These are phyloP conservation scores for Apolygus lucorum DNA, from an alignment of 1,140 invertebrate genomes.

Conservation along the genomic window DNA sequence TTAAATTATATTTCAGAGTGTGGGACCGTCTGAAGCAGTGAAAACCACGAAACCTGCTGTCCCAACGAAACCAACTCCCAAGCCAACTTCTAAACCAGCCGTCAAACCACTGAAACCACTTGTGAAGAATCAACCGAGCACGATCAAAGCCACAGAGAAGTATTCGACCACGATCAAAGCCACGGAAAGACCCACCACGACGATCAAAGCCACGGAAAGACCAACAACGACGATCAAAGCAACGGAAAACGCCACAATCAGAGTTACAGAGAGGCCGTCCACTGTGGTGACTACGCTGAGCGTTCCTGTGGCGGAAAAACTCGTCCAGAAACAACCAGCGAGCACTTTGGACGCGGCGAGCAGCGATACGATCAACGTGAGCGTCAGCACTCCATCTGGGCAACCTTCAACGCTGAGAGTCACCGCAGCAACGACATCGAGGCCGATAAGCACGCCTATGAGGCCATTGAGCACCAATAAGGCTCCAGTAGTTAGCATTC, in stretches of 20 bases:
- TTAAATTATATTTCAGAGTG: background rate
- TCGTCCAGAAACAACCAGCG: background rate
- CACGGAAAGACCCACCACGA: conserved; percentile 34
- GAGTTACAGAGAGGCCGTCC: too few relatives aligned
- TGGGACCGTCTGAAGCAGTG: background rate
- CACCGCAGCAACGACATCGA: conserved; percentile 18
- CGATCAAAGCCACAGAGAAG: conserved; percentile 11
- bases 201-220: conserved; percentile 34
- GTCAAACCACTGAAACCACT: conserved; percentile 9
- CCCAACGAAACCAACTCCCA: conserved; percentile 13
- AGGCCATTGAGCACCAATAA: background rate
- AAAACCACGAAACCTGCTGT: conserved; percentile 23
- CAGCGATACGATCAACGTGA: background rate
- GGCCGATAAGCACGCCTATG: background rate
- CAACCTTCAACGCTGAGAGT: conserved; percentile 27
- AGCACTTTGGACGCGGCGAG: too few relatives aligned
- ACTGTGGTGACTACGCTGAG: too few relatives aligned
- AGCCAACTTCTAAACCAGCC: conserved; percentile 8
- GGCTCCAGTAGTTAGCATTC: background rate
- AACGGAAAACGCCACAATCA: too few relatives aligned
- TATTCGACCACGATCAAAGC: background rate
- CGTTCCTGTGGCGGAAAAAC: conserved; percentile 30
- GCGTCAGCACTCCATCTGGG: background rate
- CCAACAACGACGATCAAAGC: conserved; percentile 33
- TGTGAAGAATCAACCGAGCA: conserved; percentile 18